phyloP scores from a whole-genome alignment of 2,113 vertebrate species.

The Geococcyx californianus region DNA sequence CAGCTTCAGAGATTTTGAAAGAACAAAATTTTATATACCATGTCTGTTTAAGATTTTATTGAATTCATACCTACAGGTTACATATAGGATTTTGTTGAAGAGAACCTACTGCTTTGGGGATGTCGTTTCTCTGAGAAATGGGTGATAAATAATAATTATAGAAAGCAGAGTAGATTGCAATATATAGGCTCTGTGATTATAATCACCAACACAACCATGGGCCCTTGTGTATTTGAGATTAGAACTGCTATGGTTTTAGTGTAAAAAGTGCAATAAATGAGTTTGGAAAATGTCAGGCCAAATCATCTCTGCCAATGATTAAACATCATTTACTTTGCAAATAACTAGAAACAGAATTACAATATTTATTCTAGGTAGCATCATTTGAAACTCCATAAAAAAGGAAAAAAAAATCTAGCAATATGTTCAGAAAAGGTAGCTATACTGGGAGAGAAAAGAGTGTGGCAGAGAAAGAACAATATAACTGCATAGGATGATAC shows the following conservation, averaged over 20 bases:
- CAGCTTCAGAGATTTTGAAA: neutral
- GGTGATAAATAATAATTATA: constrained; percentile 56
- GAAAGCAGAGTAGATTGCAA: constrained; percentile 36
- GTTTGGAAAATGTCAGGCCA: constrained; percentile 68
- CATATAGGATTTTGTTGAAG: neutral
- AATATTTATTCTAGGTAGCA: constrained; percentile 54
- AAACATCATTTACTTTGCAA: constrained; percentile 65
- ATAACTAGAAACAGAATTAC: constrained; percentile 65
- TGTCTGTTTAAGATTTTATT: neutral
- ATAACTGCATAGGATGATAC: neutral
- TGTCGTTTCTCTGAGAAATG: constrained; percentile 40
- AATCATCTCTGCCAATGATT: constrained; percentile 59
- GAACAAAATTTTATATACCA: neutral
- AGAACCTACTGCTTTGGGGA: neutral
- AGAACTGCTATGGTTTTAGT: constrained; percentile 63
- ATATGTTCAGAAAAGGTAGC: neutral
- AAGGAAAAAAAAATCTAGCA: neutral
- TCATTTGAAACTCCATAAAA: constrained; percentile 14
- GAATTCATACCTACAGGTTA: neutral
- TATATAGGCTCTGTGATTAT: constrained; percentile 50
- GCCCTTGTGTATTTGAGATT: constrained; percentile 65
- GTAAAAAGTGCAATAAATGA: constrained; percentile 67
- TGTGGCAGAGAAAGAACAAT: neutral
- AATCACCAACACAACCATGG: constrained; percentile 45
- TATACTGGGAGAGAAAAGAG: neutral